These are phyloP conservation scores for Camponotus vicinus DNA, from an alignment of 1,140 invertebrate genomes.

Conservation along the genomic window DNA sequence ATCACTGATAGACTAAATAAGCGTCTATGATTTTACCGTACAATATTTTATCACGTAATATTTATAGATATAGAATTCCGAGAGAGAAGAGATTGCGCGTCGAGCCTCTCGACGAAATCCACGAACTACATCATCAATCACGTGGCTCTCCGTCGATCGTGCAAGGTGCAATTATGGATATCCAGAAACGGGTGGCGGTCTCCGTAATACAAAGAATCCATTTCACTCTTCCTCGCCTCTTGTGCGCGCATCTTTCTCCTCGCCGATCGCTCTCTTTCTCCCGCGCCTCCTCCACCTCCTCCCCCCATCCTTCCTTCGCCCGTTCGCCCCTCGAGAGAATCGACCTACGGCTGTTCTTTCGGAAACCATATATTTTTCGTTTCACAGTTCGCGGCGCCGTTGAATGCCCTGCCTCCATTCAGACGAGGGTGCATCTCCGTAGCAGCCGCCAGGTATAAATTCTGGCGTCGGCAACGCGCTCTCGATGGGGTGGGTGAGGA, in stretches of 20 bases:
- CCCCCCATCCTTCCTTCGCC: conserved; percentile 41
- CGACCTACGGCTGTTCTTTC: conserved; percentile 75
- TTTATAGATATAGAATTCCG: conserved; percentile 15
- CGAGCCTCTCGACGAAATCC: conserved; percentile 1
- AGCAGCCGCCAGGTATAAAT: conserved; percentile 85
- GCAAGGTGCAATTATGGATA: conserved; percentile 64
- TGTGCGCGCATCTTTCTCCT: conserved; percentile 49
- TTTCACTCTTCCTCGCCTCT: conserved; percentile 71
- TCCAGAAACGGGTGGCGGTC: conserved; percentile 71
- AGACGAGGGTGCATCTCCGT: conserved; percentile 83
- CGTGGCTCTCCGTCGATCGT: conserved; percentile 33
- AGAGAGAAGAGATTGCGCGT: not conserved
- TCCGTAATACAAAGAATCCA: conserved; percentile 80
- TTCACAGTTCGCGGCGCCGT: conserved; percentile 82
- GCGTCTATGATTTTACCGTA: not conserved
- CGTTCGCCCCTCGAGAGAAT: conserved; percentile 56
- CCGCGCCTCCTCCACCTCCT: conserved; percentile 46
- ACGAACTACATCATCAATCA: conserved; percentile 47
- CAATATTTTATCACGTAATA: not conserved
- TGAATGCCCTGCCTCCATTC: conserved; percentile 77
- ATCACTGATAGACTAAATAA: not conserved
- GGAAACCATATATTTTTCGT: conserved; percentile 85
- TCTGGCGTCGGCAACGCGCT: conserved; percentile 79
- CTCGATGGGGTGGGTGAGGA: conserved; percentile 31
- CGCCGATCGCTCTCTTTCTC: conserved; percentile 55